phyloP scores from a whole-genome alignment of 2,888 invertebrate species.

The Psylliodes chrysocephalus region DNA sequence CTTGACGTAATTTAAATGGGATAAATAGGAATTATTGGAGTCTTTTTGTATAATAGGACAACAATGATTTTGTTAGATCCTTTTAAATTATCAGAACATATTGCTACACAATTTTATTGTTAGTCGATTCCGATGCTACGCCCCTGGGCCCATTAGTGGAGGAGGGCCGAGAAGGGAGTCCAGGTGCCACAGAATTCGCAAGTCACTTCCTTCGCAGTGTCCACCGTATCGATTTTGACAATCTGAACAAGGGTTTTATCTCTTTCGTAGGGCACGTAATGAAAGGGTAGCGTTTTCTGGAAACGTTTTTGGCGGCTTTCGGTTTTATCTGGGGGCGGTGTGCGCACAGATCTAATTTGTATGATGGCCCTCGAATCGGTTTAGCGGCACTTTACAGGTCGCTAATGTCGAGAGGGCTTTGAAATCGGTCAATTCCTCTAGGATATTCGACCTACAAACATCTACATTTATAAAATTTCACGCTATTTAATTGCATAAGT shows the following conservation, averaged over 20 bases:
- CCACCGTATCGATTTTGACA: conserved; percentile 43
- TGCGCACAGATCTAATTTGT: neutral
- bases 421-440: too few species aligned
- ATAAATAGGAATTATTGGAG: too few species aligned
- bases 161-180: conserved; percentile 36
- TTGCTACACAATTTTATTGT: too few species aligned
- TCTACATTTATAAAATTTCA: too few species aligned
- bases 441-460: too few species aligned
- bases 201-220: conserved; percentile 52
- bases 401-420: too few species aligned
- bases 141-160: conserved; percentile 7
- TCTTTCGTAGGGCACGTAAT: conserved; percentile 10
- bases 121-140: neutral
- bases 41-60: too few species aligned
- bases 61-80: too few species aligned
- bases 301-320: conserved; percentile 13
- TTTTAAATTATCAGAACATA: too few species aligned
- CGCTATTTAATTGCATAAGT: too few species aligned
- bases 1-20: too few species aligned
- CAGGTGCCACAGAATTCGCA: conserved; percentile 54
- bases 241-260: conserved; percentile 38
- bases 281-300: conserved; percentile 33
- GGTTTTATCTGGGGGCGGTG: conserved; percentile 20
- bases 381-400: conserved; percentile 8
- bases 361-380: conserved; percentile 9